Evolutionary conservation across 2,888 invertebrate species (phyloP).

Genomic region (Erpobdella octoculata): DNA sequence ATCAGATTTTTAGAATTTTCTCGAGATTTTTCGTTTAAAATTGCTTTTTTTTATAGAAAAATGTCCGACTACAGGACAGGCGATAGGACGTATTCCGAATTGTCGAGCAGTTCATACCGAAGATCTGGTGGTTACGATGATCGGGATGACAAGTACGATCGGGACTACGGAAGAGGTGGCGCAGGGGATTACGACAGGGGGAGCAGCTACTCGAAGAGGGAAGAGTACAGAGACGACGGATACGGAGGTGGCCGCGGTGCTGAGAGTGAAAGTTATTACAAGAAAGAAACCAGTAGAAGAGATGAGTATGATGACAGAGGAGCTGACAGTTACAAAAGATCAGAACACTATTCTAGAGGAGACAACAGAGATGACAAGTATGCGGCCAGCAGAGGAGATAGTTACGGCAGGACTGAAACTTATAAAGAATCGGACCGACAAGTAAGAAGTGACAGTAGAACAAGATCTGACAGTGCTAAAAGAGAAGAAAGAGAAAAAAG

Average conservation of each 20-base stretch:
- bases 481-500: not conserved
- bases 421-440: not conserved
- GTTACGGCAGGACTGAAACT: not conserved
- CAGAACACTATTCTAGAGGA: not conserved
- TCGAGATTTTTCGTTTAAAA: too few relatives aligned
- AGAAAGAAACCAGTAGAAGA: not conserved
- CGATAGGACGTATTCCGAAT: conserved; percentile 9
- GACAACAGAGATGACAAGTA: not conserved
- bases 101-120: conserved; percentile 10
- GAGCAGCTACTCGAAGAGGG: not conserved
- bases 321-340: not conserved
- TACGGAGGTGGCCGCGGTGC: not conserved
- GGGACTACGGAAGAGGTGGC: not conserved
- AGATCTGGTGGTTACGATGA: conserved; percentile 10
- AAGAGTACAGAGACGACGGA: not conserved
- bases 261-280: not conserved
- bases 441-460: not conserved
- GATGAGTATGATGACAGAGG: conserved; percentile 9
- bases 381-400: not conserved
- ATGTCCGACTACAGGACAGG: conserved; percentile 15
- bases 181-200: not conserved
- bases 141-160: not conserved
- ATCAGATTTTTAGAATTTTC: too few relatives aligned
- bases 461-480: not conserved
- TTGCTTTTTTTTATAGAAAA: not conserved